A percentile compares a stretch with the other conserved stretches of the same genome.
Conservation (phyloP, 1,140 invertebrate species). For the Eupristina koningsbergeri region DNA sequence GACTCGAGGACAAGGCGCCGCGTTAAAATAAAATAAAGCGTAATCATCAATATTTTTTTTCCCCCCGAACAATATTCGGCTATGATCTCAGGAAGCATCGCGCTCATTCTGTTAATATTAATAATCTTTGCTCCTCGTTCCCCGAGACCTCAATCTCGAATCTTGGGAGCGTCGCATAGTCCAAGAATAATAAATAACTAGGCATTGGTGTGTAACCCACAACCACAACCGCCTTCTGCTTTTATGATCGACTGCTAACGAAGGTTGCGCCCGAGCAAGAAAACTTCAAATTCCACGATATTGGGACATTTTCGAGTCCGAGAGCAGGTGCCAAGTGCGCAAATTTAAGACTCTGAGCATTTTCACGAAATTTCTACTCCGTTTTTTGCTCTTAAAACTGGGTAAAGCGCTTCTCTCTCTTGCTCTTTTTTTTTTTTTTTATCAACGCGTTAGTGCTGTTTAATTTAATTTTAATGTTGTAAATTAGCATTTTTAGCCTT, state of each 20-base stretch:
- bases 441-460: no score
- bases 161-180: background rate
- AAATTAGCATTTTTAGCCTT: no score
- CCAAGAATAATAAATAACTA: slow-evolving; percentile 30
- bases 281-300: background rate
- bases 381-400: background rate
- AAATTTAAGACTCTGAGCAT: background rate
- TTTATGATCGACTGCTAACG: slow-evolving; percentile 31
- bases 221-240: background rate
- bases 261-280: background rate
- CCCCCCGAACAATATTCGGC: background rate
- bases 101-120: slow-evolving; percentile 34
- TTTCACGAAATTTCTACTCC: background rate
- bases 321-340: slow-evolving; percentile 39
- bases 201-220: background rate
- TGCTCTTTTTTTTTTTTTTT: background rate
- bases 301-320: background rate
- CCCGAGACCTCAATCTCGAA: slow-evolving; percentile 6
- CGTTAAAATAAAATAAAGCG: no score
- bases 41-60: background rate
- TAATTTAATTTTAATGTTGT: no score
- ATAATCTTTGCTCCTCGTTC: background rate
- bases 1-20: no score
- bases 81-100: background rate
- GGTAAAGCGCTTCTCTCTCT: background rate